Conservation (phyloP, 2,113 vertebrate genomes). For the Copsychus sechellarum region DNA sequence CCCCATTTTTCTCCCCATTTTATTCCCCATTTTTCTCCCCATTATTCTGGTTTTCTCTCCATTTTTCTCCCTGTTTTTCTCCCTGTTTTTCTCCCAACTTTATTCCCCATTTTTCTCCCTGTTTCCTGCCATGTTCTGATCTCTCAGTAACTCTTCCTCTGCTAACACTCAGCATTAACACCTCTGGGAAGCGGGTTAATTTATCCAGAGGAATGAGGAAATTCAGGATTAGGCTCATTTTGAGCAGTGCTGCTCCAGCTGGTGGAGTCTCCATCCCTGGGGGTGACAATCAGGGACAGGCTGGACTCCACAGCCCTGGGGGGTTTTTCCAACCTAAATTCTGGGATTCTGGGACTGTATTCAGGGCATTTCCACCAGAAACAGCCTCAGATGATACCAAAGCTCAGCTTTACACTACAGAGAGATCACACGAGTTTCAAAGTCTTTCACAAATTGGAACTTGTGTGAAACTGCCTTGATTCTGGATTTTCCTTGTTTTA, state of each 20-base stretch:
- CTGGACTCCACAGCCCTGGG: neutral
- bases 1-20: neutral
- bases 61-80: neutral
- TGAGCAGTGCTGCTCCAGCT: neutral
- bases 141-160: neutral
- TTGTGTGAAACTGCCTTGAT: neutral
- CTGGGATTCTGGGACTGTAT: neutral
- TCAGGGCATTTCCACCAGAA: neutral
- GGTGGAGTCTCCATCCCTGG: neutral
- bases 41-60: no score
- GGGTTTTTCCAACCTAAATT: neutral
- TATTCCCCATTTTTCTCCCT: neutral
- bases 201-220: neutral
- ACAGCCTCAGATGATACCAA: accelerated
- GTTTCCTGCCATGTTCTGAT: neutral
- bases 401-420: neutral
- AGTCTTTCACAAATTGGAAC: neutral
- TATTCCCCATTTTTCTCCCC: neutral
- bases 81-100: no score
- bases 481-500: neutral
- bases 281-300: neutral
- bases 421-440: accelerated
- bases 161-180: neutral
- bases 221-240: neutral
- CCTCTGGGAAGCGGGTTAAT: no score